phyloP scores from a whole-genome alignment of 2,113 vertebrate species.

The Coptodon rendalli region DNA sequence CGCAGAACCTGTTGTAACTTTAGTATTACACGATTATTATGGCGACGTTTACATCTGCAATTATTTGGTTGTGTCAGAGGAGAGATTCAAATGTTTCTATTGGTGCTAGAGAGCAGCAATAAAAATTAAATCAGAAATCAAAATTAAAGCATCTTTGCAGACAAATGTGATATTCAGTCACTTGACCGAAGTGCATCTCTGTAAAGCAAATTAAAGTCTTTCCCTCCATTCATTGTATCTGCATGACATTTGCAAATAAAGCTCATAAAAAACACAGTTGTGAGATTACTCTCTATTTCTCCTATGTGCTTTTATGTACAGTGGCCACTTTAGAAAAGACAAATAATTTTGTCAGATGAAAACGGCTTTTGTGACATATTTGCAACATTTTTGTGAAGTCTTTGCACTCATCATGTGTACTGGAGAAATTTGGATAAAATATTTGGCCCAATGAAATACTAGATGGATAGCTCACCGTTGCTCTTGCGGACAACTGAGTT shows the following conservation, averaged over 20 bases:
- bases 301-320: background rate
- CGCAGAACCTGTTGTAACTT: background rate
- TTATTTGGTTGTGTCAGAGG: background rate
- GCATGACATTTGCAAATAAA: background rate
- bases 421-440: background rate
- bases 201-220: background rate
- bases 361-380: background rate
- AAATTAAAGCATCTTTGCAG: background rate
- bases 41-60: background rate
- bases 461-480: background rate
- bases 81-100: background rate
- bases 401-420: background rate
- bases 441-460: background rate
- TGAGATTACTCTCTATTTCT: background rate
- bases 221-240: background rate
- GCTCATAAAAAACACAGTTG: background rate
- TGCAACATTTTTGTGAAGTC: background rate
- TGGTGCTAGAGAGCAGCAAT: background rate
- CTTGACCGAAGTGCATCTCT: background rate
- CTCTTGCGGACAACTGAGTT: background rate
- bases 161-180: background rate
- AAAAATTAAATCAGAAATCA: background rate
- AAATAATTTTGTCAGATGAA: background rate
- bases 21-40: background rate
- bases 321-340: background rate